phyloP scores from a whole-genome alignment of 2,888 invertebrate genomes.

The Papilio protenor region DNA sequence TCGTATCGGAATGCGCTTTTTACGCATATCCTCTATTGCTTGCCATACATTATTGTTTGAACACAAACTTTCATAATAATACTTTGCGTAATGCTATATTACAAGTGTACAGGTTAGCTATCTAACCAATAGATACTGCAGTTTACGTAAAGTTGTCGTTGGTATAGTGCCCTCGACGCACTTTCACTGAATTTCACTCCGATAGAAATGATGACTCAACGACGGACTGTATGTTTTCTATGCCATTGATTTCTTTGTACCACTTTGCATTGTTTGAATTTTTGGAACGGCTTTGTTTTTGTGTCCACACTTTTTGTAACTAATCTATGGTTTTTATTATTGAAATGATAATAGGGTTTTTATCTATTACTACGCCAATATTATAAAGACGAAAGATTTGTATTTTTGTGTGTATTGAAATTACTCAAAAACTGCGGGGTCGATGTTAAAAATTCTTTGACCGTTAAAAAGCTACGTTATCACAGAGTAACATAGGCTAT shows the following conservation, averaged over 20 bases:
- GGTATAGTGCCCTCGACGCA: conserved; percentile 30
- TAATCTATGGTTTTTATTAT: background rate
- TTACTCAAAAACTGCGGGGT: too few species aligned
- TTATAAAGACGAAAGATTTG: too few species aligned
- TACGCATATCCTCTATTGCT: too few species aligned
- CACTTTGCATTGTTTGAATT: conserved; percentile 33
- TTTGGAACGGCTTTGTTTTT: conserved; percentile 24
- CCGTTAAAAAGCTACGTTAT: too few species aligned
- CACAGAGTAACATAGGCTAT: too few species aligned
- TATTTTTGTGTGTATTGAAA: too few species aligned
- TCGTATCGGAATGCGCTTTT: too few species aligned
- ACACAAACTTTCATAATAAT: background rate
- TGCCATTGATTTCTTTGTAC: conserved; percentile 40
- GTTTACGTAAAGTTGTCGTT: conserved; percentile 29
- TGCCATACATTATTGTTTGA: too few species aligned
- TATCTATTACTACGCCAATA: background rate
- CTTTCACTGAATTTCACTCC: conserved; percentile 43
- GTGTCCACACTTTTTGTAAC: background rate
- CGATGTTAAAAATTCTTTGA: too few species aligned
- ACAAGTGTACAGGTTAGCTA: background rate
- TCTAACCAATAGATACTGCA: background rate
- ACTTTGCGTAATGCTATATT: background rate
- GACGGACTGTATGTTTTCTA: conserved; percentile 6
- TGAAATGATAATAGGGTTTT: background rate
- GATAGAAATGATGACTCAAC: conserved; percentile 33